Conservation (phyloP, 2,797 vertebrate species). For the Enteromius thamalakanensis region DNA sequence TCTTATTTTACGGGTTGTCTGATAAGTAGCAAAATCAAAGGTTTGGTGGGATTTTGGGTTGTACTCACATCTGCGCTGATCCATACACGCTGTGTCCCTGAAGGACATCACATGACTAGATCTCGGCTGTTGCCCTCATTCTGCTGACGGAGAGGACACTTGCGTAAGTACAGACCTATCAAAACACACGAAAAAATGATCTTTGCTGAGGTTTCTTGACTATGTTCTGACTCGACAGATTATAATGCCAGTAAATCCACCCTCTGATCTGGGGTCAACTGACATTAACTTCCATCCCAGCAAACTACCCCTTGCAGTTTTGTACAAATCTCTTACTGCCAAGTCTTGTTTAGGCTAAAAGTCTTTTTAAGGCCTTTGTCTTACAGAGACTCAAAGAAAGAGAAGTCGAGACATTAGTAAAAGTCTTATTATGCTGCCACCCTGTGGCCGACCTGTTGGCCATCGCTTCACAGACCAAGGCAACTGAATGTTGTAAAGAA, state of each 20-base stretch:
- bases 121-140: constrained; percentile 26
- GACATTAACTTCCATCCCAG: background rate
- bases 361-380: background rate
- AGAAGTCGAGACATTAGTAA: background rate
- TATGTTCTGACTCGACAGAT: background rate
- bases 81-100: background rate
- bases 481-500: background rate
- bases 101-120: constrained; percentile 28
- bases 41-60: background rate
- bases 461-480: background rate
- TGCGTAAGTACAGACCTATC: constrained; percentile 33
- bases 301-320: background rate
- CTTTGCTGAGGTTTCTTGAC: background rate
- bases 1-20: background rate
- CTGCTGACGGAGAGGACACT: constrained; percentile 1
- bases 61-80: background rate
- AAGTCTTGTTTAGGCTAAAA: background rate
- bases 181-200: constrained; percentile 4
- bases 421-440: background rate
- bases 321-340: background rate
- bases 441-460: background rate
- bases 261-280: background rate
- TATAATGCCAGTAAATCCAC: background rate
- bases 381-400: background rate
- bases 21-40: background rate